phyloP scores from a whole-genome alignment of 2,113 vertebrate genomes.

The Brachyhypopomus occidentalis region DNA sequence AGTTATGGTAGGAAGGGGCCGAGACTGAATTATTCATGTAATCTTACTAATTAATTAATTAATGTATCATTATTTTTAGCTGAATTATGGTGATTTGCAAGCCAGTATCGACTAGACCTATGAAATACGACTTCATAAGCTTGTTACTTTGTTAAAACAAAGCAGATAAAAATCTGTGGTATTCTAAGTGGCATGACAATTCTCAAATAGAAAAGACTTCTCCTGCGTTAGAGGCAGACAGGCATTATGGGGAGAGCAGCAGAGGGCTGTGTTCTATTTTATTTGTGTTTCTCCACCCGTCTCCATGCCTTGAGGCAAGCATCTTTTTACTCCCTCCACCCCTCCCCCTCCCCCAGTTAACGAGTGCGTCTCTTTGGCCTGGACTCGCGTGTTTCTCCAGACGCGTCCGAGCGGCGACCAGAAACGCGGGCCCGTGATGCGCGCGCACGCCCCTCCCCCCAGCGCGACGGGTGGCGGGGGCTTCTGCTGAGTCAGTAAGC shows the following conservation, averaged over 20 bases:
- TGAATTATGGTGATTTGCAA: slow-evolving; percentile 35
- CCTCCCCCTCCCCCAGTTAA: not conserved
- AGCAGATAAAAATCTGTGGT: slow-evolving; percentile 48
- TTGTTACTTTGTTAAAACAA: slow-evolving; percentile 50
- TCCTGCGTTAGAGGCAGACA: slow-evolving; percentile 27
- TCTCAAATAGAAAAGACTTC: slow-evolving; percentile 42
- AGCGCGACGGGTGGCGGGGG: slow-evolving; percentile 46
- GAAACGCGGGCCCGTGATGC: no score
- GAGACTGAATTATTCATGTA: slow-evolving; percentile 51
- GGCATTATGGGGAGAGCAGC: slow-evolving; percentile 50
- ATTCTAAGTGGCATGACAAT: slow-evolving; percentile 40
- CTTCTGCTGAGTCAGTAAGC: slow-evolving; percentile 49
- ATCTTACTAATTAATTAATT: slow-evolving; percentile 31
- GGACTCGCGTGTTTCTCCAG: not conserved
- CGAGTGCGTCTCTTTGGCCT: slow-evolving; percentile 1
- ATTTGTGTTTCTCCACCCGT: slow-evolving; percentile 21
- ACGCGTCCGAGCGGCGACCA: no score
- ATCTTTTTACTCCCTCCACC: not conserved
- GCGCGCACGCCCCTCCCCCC: no score
- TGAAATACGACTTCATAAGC: slow-evolving; percentile 35
- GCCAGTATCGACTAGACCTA: slow-evolving; percentile 28
- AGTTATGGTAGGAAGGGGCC: slow-evolving; percentile 21
- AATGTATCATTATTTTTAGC: not conserved
- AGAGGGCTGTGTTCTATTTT: slow-evolving; percentile 45
- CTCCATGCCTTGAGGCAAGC: slow-evolving; percentile 31